A percentile compares a stretch with the other conserved stretches of the same genome.
phyloP scores from a whole-genome alignment of 2,888 invertebrate species.

The Leuctra nigra region DNA sequence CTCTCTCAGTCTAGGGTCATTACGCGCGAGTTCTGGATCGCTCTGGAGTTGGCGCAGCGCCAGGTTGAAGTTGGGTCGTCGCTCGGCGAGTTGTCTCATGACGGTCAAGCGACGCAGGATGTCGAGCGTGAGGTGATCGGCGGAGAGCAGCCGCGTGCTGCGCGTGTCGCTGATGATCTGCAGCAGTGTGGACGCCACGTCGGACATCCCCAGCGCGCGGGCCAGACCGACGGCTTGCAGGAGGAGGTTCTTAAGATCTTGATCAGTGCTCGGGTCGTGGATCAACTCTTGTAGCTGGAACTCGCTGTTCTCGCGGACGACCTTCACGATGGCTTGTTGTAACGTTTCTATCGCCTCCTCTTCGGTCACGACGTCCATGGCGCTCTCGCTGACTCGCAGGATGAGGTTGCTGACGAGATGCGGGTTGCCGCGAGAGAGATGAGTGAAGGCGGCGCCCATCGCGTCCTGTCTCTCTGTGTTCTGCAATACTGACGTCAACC shows the following conservation, averaged over 20 bases:
- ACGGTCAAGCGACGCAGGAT: slow-evolving; percentile 62
- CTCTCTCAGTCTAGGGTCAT: slow-evolving; percentile 61
- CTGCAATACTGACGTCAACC: slow-evolving; percentile 52
- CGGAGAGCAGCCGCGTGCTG: slow-evolving; percentile 48
- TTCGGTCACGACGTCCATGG: slow-evolving; percentile 53
- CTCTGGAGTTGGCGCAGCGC: slow-evolving; percentile 57
- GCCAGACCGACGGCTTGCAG: slow-evolving; percentile 63
- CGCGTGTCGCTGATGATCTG: slow-evolving; percentile 49
- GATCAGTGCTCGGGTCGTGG: slow-evolving; percentile 33
- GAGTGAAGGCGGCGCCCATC: slow-evolving; percentile 58
- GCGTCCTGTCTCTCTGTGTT: slow-evolving; percentile 43
- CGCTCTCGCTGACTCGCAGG: slow-evolving; percentile 53
- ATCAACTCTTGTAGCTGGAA: slow-evolving; percentile 50
- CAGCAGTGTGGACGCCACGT: slow-evolving; percentile 51
- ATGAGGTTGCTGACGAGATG: slow-evolving; percentile 53
- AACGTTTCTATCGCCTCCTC: slow-evolving; percentile 57
- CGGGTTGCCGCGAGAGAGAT: slow-evolving; percentile 54
- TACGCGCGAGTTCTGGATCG: slow-evolving; percentile 59
- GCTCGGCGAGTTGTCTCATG: slow-evolving; percentile 63
- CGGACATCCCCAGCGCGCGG: slow-evolving; percentile 58
- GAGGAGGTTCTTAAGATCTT: slow-evolving; percentile 42
- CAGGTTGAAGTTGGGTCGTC: slow-evolving; percentile 53
- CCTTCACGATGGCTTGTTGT: slow-evolving; percentile 59
- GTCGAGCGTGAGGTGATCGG: slow-evolving; percentile 53
- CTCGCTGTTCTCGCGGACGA: slow-evolving; percentile 56